These are phyloP conservation scores for Dryoscopus gambensis DNA, from an alignment of 2,113 vertebrate genomes.

Conservation along the genomic window DNA sequence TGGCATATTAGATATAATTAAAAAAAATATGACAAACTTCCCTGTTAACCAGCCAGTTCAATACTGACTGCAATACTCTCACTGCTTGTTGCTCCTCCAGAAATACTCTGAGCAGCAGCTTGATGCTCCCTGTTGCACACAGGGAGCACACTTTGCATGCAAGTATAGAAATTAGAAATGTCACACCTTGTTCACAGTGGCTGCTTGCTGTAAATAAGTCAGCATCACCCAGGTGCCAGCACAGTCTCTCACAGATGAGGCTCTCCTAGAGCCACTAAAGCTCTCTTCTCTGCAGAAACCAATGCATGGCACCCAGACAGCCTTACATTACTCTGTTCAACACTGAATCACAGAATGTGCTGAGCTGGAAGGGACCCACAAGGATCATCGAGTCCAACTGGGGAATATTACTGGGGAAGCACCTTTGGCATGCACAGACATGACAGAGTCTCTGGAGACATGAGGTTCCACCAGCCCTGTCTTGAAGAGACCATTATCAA, in stretches of 20 bases:
- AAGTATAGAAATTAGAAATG: not conserved
- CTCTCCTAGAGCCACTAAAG: not conserved
- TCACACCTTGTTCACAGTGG: not conserved
- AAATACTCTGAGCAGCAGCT: not conserved
- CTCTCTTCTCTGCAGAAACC: not conserved
- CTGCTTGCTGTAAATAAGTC: not conserved
- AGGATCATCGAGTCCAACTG: rapidly evolving
- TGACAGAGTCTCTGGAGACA: not conserved
- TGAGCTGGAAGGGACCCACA: not conserved
- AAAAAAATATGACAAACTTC: not conserved
- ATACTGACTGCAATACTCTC: not conserved
- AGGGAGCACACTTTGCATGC: not conserved
- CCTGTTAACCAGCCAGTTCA: not conserved
- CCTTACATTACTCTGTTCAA: not conserved
- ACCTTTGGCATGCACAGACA: not conserved
- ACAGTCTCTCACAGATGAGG: not conserved
- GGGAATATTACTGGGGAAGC: not conserved
- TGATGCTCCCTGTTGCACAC: not conserved
- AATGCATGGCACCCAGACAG: not conserved
- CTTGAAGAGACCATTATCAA: not conserved
- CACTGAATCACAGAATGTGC: not conserved
- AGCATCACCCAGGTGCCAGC: not conserved
- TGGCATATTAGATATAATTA: not conserved
- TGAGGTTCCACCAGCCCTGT: not conserved
- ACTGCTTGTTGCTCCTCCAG: not conserved